Evolutionary conservation across 1,140 invertebrate species (phyloP).

Genomic region (Paramacrobiotus metropolitanus): DNA sequence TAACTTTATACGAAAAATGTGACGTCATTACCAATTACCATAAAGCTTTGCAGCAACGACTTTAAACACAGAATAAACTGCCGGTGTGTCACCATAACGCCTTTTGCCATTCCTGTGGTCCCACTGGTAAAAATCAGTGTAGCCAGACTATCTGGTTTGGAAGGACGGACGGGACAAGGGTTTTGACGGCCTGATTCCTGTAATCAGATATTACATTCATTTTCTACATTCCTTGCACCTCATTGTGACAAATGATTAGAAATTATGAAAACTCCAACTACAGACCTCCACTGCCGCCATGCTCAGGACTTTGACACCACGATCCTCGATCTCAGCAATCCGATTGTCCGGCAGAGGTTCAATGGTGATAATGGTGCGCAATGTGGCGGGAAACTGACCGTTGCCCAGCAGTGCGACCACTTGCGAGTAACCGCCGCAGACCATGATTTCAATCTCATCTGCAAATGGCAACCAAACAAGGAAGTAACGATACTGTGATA

Average conservation of each 20-base stretch:
- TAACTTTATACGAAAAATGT: too few species aligned
- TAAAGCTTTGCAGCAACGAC: not conserved
- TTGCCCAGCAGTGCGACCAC: not conserved
- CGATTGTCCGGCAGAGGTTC: not conserved
- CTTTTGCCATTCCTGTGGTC: not conserved
- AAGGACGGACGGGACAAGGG: not conserved
- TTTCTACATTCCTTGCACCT: not conserved
- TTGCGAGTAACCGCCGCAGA: not conserved
- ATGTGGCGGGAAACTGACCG: not conserved
- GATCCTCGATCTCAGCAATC: not conserved
- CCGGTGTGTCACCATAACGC: not conserved
- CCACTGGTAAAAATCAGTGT: not conserved
- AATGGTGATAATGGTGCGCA: not conserved
- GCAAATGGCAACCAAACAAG: not conserved
- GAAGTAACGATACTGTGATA: too few species aligned
- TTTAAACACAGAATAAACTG: not conserved
- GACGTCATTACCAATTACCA: too few species aligned
- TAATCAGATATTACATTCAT: not conserved
- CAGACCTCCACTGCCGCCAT: not conserved
- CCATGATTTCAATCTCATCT: constrained; percentile 3
- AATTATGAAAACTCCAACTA: not conserved
- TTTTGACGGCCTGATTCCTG: not conserved
- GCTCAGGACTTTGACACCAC: not conserved
- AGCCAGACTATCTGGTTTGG: not conserved
- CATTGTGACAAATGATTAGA: not conserved